A percentile compares a stretch with the other conserved stretches of the same genome.
phyloP scores from a whole-genome alignment of 2,113 vertebrate species.

The Sakesphorus luctuosus region DNA sequence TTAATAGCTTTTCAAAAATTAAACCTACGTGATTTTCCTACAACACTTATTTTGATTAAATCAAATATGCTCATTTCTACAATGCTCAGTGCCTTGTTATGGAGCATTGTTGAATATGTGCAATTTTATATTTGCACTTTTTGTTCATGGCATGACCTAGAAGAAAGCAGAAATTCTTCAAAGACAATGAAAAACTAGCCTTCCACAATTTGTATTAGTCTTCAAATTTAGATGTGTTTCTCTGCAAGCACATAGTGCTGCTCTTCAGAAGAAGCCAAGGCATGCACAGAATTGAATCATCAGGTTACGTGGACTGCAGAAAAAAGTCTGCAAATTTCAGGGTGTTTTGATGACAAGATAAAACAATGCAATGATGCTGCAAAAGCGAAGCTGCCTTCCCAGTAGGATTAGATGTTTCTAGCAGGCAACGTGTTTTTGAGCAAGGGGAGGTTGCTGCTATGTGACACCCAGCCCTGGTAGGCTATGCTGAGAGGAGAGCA shows the following conservation, averaged over 20 bases:
- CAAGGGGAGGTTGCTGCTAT: background rate
- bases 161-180: background rate
- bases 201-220: background rate
- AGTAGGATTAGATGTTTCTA: background rate
- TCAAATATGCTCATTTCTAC: slow-evolving; percentile 50
- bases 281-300: background rate
- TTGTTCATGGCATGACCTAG: background rate
- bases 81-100: slow-evolving; percentile 53
- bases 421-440: background rate
- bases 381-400: background rate
- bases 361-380: background rate
- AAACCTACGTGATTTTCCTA: slow-evolving; percentile 69
- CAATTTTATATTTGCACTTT: slow-evolving; percentile 17
- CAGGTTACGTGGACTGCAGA: background rate
- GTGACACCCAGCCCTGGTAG: background rate
- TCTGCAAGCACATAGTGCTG: background rate
- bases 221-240: background rate
- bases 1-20: slow-evolving; percentile 79
- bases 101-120: slow-evolving; percentile 9
- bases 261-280: background rate
- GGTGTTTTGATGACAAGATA: background rate
- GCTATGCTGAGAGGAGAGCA: rapidly evolving
- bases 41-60: slow-evolving; percentile 75
- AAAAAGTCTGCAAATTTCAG: background rate
- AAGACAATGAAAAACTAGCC: background rate